Evolutionary conservation across 2,797 vertebrate genomes (phyloP).

Genomic region (Bradypus variegatus): DNA sequence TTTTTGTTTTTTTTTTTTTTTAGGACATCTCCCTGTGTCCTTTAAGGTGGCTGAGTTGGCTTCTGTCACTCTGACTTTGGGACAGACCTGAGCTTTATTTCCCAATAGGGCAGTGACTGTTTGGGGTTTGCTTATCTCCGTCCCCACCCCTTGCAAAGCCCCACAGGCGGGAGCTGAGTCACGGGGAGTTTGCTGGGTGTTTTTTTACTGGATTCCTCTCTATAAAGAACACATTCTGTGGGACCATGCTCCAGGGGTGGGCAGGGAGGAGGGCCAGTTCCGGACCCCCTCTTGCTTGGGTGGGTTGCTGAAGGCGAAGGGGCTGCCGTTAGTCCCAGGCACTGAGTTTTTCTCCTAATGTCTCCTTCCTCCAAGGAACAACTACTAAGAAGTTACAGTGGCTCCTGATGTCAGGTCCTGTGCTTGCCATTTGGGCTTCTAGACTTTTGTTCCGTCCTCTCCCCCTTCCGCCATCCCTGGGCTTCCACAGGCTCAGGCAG

Average conservation of each 20-base stretch:
- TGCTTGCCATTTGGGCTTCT: background rate
- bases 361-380: background rate
- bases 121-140: background rate
- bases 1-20: no score
- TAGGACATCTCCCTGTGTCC: background rate
- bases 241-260: background rate
- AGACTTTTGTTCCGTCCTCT: background rate
- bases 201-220: slow-evolving; percentile 13
- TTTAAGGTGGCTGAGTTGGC: background rate
- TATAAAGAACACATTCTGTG: slow-evolving; percentile 24
- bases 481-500: background rate
- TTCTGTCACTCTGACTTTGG: background rate
- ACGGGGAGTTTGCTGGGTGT: background rate
- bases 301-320: background rate
- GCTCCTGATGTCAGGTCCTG: background rate
- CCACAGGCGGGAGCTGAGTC: background rate
- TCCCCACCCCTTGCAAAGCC: background rate
- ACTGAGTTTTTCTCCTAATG: background rate
- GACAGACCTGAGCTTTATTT: background rate
- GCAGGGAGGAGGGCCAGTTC: background rate
- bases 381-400: background rate
- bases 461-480: background rate
- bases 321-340: background rate
- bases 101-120: background rate
- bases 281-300: background rate